Percentiles rank a stretch among this genome's conserved stretches.
These are phyloP conservation scores for Botia almorhae DNA, from an alignment of 2,797 vertebrate species.

Conservation along the genomic window DNA sequence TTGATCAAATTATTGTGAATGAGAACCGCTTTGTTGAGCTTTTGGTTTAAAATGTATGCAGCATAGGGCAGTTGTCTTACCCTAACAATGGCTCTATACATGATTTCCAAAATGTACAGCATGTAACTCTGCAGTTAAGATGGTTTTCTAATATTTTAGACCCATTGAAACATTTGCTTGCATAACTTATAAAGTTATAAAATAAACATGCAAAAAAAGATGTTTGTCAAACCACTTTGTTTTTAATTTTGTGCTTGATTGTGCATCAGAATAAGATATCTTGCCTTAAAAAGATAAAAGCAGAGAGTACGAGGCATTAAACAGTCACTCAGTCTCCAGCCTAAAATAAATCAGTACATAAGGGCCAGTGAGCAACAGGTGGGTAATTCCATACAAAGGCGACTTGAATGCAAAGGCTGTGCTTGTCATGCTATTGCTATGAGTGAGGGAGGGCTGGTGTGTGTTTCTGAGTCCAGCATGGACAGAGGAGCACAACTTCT, in stretches of 20 bases:
- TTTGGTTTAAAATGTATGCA: too few species aligned
- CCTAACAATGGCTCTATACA: too few species aligned
- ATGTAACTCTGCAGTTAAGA: not conserved
- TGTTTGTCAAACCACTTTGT: too few species aligned
- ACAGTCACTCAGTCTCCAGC: conserved; percentile 76
- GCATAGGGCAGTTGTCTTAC: too few species aligned
- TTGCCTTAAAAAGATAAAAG: conserved; percentile 55
- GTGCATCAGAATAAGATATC: not conserved
- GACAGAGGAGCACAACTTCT: not conserved
- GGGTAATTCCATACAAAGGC: conserved; percentile 74
- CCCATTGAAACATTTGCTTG: not conserved
- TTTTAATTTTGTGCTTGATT: not conserved
- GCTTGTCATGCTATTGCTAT: conserved; percentile 48
- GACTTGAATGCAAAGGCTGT: conserved; percentile 56
- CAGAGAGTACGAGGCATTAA: conserved; percentile 65
- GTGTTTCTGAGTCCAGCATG: conserved; percentile 5
- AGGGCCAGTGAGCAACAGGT: conserved; percentile 76
- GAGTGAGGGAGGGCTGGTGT: conserved; percentile 21
- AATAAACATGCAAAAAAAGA: not conserved
- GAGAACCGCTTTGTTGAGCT: too few species aligned
- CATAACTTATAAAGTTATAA: not conserved
- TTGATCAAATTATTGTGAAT: too few species aligned
- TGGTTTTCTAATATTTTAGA: not conserved
- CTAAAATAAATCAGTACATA: conserved; percentile 80
- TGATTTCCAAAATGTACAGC: too few species aligned